Conservation (phyloP, 2,113 vertebrate species). For the Podiceps cristatus region DNA sequence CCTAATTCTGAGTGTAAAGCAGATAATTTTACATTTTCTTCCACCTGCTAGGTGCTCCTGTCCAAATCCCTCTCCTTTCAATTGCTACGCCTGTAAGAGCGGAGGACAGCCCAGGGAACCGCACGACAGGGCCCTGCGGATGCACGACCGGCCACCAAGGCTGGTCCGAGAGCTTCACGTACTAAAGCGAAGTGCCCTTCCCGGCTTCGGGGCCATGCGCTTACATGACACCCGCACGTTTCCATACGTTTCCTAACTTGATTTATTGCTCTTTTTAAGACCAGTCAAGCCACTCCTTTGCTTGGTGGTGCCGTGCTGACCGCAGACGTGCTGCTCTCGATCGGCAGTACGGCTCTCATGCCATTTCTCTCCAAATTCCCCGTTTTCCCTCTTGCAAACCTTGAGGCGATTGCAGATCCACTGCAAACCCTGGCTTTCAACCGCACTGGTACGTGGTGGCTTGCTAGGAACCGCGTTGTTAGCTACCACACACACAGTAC, state of each 20-base stretch:
- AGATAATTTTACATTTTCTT: neutral
- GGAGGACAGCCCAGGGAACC: neutral
- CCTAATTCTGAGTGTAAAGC: neutral
- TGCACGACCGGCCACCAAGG: rapidly evolving
- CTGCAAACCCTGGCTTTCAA: neutral
- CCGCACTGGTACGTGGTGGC: rapidly evolving
- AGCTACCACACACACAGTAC: rapidly evolving
- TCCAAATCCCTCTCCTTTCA: neutral
- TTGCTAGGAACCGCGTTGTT: rapidly evolving
- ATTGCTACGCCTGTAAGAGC: rapidly evolving
- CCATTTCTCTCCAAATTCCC: neutral
- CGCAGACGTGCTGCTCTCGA: neutral
- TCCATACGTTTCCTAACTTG: neutral
- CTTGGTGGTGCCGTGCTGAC: rapidly evolving
- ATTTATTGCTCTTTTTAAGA: neutral
- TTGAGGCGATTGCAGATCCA: neutral
- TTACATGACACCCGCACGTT: rapidly evolving
- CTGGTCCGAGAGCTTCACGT: rapidly evolving
- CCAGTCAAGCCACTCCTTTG: neutral
- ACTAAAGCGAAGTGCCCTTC: neutral
- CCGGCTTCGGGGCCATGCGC: neutral
- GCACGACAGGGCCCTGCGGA: rapidly evolving
- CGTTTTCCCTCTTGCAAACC: neutral
- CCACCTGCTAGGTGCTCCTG: neutral
- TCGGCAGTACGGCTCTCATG: neutral